Conservation (phyloP, 2,888 invertebrate species). For the Lepidocyrtinus sp. region DNA sequence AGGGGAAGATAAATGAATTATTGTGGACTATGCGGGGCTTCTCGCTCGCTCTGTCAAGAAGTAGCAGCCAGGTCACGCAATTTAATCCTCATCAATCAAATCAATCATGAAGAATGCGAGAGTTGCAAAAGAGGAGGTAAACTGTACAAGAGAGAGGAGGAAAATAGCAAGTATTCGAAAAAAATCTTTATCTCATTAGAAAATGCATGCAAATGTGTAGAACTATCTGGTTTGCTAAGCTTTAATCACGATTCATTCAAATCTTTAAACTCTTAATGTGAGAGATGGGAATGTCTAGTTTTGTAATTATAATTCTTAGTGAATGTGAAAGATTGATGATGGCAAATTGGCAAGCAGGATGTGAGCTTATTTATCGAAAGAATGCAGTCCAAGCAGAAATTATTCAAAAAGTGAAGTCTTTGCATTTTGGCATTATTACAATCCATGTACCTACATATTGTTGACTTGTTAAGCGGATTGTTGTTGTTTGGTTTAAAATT, state of each 20-base stretch:
- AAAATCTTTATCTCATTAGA: background rate
- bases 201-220: background rate
- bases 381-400: no score
- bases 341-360: background rate
- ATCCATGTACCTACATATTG: background rate
- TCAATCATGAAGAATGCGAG: slow-evolving; percentile 35
- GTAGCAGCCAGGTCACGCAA: slow-evolving; percentile 61
- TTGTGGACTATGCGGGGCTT: slow-evolving; percentile 7
- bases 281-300: no score
- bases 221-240: slow-evolving; percentile 1
- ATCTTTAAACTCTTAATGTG: no score
- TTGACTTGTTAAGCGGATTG: background rate
- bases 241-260: slow-evolving; percentile 10
- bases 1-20: background rate
- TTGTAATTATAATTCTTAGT: background rate
- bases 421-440: background rate
- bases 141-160: background rate
- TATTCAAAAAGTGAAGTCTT: background rate
- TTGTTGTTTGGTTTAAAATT: background rate
- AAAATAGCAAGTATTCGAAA: background rate
- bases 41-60: slow-evolving; percentile 15
- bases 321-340: background rate
- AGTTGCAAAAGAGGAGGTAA: slow-evolving; percentile 2
- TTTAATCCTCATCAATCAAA: slow-evolving; percentile 59
- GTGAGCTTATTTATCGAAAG: background rate